Percentiles rank a stretch among this genome's conserved stretches.
Evolutionary conservation across 2,113 vertebrate genomes (phyloP).

Genomic region (Carassius carassius): DNA sequence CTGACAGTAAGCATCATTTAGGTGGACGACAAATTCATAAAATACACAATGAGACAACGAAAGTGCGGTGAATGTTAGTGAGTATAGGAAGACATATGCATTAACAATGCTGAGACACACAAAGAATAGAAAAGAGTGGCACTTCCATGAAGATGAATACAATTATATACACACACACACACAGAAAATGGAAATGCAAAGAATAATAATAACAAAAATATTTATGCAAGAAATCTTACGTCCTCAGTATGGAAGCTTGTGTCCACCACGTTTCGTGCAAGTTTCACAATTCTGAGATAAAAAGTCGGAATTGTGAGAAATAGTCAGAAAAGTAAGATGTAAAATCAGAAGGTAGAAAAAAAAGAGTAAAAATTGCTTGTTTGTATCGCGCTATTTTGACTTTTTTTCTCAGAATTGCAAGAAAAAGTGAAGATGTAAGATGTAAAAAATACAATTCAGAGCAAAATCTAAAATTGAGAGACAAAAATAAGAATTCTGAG

Average conservation of each 20-base stretch:
- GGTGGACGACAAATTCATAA: neutral
- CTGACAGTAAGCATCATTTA: neutral
- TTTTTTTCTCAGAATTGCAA: no score
- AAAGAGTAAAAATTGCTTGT: no score
- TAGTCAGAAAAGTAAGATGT: no score
- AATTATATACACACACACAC: neutral
- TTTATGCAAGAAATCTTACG: neutral
- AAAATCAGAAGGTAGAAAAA: no score
- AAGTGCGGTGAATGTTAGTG: neutral
- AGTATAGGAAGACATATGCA: neutral
- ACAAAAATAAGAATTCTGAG: no score
- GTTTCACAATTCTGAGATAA: neutral
- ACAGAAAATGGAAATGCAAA: neutral
- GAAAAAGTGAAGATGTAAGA: no score
- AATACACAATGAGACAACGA: neutral
- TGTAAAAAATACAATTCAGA: no score
- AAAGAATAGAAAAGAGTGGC: neutral
- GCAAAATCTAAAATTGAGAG: no score
- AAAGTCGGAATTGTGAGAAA: no score
- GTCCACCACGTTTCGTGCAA: no score
- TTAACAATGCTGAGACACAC: constrained; percentile 1
- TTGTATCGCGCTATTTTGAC: no score
- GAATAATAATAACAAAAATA: neutral
- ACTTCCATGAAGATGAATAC: neutral
- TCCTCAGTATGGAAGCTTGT: no score